Percentiles rank a stretch among this genome's conserved stretches.
phyloP scores from a whole-genome alignment of 2,113 vertebrate species.

The Rhagologus leucostigma region DNA sequence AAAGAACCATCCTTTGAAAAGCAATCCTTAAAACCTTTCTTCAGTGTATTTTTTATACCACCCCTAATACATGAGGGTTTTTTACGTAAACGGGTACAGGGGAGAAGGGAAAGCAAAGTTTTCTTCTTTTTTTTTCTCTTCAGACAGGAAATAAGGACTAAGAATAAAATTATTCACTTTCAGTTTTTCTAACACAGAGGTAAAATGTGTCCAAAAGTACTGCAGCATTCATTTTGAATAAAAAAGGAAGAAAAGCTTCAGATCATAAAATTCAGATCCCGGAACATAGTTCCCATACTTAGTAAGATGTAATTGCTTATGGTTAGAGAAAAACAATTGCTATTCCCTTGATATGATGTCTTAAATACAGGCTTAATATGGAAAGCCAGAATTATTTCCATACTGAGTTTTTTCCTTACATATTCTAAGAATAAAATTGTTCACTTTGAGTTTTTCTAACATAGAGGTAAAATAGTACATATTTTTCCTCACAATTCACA shows the following conservation, averaged over 20 bases:
- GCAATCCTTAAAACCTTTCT: background rate
- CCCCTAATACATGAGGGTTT: background rate
- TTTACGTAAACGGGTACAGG: background rate
- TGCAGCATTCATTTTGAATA: background rate
- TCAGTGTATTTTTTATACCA: background rate
- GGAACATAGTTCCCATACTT: background rate
- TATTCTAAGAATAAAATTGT: background rate
- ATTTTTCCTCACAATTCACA: background rate
- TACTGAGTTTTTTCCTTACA: background rate
- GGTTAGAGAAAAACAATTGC: background rate
- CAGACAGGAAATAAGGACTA: fast-evolving
- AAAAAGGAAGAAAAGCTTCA: background rate
- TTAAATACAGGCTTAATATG: background rate
- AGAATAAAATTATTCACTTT: background rate
- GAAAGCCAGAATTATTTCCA: background rate
- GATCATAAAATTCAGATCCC: background rate
- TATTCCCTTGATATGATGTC: background rate
- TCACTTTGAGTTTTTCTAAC: background rate
- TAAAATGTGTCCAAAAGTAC: background rate
- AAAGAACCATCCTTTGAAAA: background rate
- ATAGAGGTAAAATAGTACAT: background rate
- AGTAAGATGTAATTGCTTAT: background rate
- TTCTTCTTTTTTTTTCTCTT: background rate
- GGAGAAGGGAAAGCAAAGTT: background rate
- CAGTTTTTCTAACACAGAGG: background rate